Conservation (phyloP, 2,113 vertebrate species). For the Hydrolagus affinis region DNA sequence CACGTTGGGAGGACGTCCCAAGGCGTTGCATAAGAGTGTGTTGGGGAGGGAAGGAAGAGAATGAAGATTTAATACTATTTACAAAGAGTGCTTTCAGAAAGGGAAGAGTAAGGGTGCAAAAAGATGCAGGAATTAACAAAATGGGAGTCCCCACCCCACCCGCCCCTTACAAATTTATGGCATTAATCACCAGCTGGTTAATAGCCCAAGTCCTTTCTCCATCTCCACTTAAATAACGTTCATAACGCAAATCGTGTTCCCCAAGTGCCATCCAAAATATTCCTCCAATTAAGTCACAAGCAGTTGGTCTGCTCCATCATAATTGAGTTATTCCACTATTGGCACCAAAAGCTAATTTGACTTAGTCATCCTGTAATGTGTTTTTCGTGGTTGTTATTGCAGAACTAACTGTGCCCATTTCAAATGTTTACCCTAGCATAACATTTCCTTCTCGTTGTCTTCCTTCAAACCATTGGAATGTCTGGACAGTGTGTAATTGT, state of each 20-base stretch:
- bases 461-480: constrained; percentile 34
- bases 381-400: background rate
- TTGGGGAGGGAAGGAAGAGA: too few relatives aligned
- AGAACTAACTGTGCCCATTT: background rate
- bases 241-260: background rate
- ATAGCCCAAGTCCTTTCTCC: background rate
- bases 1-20: too few relatives aligned
- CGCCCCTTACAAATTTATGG: background rate
- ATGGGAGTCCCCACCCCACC: background rate
- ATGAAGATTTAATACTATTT: too few relatives aligned
- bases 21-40: too few relatives aligned
- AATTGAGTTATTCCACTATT: background rate
- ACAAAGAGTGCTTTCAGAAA: too few relatives aligned
- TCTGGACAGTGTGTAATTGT: constrained; percentile 36
- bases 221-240: background rate
- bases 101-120: too few relatives aligned
- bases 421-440: background rate
- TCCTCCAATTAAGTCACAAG: background rate
- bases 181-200: background rate
- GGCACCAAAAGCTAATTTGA: background rate
- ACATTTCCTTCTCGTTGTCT: background rate
- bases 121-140: too few relatives aligned
- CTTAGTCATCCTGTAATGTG: background rate
- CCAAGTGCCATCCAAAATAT: background rate
- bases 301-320: background rate